Base-by-base conservation (phyloP, 2,113 vertebrate species). In the Cololabis saira region DNA sequence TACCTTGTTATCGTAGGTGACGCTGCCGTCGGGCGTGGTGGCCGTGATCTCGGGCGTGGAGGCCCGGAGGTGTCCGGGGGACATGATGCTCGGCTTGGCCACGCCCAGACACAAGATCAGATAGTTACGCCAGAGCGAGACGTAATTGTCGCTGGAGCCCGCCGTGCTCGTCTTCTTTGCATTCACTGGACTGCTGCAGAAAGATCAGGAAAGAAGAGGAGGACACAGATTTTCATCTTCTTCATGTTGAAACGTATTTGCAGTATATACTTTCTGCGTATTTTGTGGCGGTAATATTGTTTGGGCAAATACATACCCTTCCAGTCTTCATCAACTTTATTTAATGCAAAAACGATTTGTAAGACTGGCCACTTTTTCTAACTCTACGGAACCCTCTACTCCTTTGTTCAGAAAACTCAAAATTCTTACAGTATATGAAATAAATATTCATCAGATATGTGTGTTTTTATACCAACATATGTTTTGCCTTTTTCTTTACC, bases 81-180 rank as follows among this genome's bases (percentile, higher is more conserved):
- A 98, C 98, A 99, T 99, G 88, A 98, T 98, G 85, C 96, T 99
- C 19, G 97, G 97, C 66, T 96, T 98, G 62, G 97, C 97, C 17
- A 99, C 97, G 24, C 97, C 97, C 40, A 99, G 96, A 79, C 98
- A 99, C 69, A 99, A 91, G 85, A 99, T 98, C 58, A 99, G 93
- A 85, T 99, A 99, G 84, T 99, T 99, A 67, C 98, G 94, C 98
- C 98, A 99, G 67, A 99, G 87, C n/a, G 96, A 95, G 62, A 98
- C 94, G 62, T 96, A 98, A 88, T 88, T 96, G 89, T 99, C 98
- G 19, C 93, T 94, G 19, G 95, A 95, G 71, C 95, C 67, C 0
- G 94, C 93, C 0, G 95, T 96, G 85, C 94, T 98, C 24, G 96
- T 97, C 93, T 98, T 99, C 93, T 99, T 99, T 42, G 98, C 96